Base-by-base conservation (phyloP, 2,113 vertebrate species). In the Antidorcas marsupialis region DNA sequence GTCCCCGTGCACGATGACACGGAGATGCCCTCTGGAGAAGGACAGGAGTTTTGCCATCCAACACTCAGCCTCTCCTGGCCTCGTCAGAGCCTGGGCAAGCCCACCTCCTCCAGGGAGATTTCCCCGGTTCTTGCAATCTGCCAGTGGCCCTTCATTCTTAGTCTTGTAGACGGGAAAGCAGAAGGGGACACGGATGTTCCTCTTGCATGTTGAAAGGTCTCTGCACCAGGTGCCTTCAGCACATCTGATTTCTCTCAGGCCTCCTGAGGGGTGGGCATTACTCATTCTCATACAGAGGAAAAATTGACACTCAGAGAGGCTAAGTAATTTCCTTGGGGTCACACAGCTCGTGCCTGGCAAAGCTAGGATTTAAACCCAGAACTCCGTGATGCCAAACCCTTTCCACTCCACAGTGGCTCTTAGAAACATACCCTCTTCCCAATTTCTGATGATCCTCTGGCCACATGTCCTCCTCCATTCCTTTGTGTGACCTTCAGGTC, bases 21-120 rank as follows among this genome's bases (percentile, higher is more conserved):
- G 50, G 92, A 97, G 79, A 55, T 92, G 81, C 92, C 96, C 96
- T 97, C 78, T 9, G 47, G 43, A 93, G 84, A 74, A 84, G 81
- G 74, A 27, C 14, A 87, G 43, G 60, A 53, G 43, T 33, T 76
- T 52, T 83, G 17, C 6, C 6, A 74, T 19, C 30, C 79, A 76
- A 50, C 30, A 16, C 36, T 82, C 78, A 47, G 86, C 64, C 62
- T 86, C 76, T 71, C 67, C 39, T 15, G 30, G 60, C 74, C 9
- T 93, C 57, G 2, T 30, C 86, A 25, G 89, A 82, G 43, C 27
- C 55, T 45, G 76, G 27, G 28, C 28, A 76, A 87, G 39, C 71
- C 64, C 21, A 19, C 53, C 55, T 83, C 59, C 59, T 93, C 78
- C 28, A 47, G 30, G 87, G 81, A 92, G 81, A 13, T 64, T 67